Conservation (phyloP, 2,888 invertebrate genomes). For the Barypeithes pellucidus region DNA sequence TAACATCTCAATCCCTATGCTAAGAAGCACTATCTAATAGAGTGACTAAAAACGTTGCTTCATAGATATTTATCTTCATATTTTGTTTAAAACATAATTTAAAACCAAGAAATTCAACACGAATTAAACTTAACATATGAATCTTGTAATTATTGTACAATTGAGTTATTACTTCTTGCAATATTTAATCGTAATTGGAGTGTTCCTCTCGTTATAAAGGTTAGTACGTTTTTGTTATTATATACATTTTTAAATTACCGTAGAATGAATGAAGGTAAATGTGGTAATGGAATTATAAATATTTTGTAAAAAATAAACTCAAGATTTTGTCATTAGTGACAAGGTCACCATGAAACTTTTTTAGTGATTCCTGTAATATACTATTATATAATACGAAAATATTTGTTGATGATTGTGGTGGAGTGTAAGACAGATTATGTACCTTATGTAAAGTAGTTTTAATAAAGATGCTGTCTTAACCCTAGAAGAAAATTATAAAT, state of each 20-base stretch:
- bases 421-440: conserved; percentile 68
- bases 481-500: conserved; percentile 69
- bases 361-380: conserved; percentile 69
- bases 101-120: too few species aligned
- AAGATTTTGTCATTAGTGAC: conserved; percentile 39
- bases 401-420: conserved; percentile 61
- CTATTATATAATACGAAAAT: conserved; percentile 61
- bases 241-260: conserved; percentile 57
- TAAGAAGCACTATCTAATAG: too few species aligned
- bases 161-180: conserved; percentile 31
- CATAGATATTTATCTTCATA: too few species aligned
- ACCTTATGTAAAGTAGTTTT: conserved; percentile 71
- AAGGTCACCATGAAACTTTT: conserved; percentile 54
- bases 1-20: too few species aligned
- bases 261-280: conserved; percentile 47
- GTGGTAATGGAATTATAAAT: conserved; percentile 51
- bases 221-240: conserved; percentile 62
- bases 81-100: too few species aligned
- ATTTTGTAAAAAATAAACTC: conserved; percentile 44
- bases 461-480: conserved; percentile 66
- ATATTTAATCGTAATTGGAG: not conserved
- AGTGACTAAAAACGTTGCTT: too few species aligned
- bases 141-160: too few species aligned
- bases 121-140: too few species aligned
- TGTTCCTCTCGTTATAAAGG: conserved; percentile 41